phyloP scores from a whole-genome alignment of 2,888 invertebrate genomes.

The Ichneumoninae sp. region DNA sequence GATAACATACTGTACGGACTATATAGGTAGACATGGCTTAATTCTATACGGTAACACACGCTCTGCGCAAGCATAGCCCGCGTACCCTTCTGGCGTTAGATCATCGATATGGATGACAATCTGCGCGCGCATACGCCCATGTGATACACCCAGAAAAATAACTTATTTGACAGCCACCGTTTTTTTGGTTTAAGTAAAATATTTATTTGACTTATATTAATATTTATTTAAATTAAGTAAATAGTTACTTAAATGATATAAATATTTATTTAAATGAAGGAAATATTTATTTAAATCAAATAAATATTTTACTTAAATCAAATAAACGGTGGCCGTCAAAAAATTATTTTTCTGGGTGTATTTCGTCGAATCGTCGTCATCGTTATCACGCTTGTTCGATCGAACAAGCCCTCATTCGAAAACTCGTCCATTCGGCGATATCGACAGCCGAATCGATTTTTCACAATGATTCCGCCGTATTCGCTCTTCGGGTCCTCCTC shows the following conservation, averaged over 20 bases:
- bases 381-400: background rate
- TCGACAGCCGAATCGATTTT: background rate
- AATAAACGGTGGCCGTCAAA: no score
- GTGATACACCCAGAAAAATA: no score
- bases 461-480: background rate
- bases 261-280: no score
- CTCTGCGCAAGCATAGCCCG: background rate
- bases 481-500: background rate
- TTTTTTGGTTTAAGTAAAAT: no score
- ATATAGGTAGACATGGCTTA: background rate
- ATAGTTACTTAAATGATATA: no score
- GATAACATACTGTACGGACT: slow-evolving; percentile 37
- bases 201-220: no score
- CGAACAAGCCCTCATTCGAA: background rate
- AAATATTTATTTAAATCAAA: no score
- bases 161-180: no score
- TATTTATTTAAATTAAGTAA: no score
- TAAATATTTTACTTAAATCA: no score
- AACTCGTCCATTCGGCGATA: background rate
- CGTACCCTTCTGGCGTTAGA: background rate
- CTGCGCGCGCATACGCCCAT: background rate
- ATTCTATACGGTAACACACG: background rate
- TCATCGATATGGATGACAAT: background rate
- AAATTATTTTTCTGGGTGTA: no score
- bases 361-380: background rate